A percentile compares a stretch with the other conserved stretches of the same genome.
Evolutionary conservation across 2,888 invertebrate species (phyloP).

Genomic region (Auanema freiburgensis): DNA sequence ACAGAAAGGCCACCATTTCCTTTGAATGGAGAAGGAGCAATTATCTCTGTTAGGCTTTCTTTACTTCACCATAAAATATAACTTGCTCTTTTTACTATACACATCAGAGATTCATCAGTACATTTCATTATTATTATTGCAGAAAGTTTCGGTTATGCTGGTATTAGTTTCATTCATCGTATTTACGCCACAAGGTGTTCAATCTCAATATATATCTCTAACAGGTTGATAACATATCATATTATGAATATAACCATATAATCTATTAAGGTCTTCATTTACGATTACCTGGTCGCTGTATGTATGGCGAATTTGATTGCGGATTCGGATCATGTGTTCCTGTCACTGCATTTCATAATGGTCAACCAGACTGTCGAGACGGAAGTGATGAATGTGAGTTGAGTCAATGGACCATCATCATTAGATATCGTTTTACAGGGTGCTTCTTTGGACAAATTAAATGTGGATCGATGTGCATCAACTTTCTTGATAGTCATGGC

Average conservation of each 20-base stretch:
- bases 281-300: constrained; percentile 57
- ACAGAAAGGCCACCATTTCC: too few species aligned
- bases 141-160: too few species aligned
- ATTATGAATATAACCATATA: neutral
- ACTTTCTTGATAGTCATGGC: constrained; percentile 48
- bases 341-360: constrained; percentile 55
- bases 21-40: too few species aligned
- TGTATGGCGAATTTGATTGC: constrained; percentile 56
- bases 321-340: constrained; percentile 57
- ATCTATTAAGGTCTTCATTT: constrained; percentile 48
- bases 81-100: too few species aligned
- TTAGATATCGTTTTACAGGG: constrained; percentile 34
- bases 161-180: too few species aligned
- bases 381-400: constrained; percentile 61
- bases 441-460: constrained; percentile 60
- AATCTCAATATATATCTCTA: too few species aligned
- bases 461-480: constrained; percentile 59
- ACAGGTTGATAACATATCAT: too few species aligned
- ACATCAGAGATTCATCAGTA: too few species aligned
- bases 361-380: constrained; percentile 57
- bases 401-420: neutral
- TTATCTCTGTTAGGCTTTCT: too few species aligned
- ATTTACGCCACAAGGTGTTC: too few species aligned
- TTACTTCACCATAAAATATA: too few species aligned
- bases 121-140: too few species aligned